Conservation (phyloP, 2,113 vertebrate species). For the Ptilorrhoa leucosticta region DNA sequence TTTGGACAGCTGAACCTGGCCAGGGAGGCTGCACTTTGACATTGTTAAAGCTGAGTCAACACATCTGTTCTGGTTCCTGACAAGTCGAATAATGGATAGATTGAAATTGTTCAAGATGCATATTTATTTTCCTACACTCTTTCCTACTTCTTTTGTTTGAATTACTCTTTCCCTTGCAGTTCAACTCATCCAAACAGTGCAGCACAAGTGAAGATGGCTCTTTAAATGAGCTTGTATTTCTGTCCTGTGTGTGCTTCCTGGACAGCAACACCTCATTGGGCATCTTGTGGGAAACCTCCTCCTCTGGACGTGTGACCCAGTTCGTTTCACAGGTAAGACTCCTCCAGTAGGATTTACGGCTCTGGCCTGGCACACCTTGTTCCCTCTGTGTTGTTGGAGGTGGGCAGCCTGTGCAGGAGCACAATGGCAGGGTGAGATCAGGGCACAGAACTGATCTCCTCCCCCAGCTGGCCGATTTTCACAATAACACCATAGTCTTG, state of each 20-base stretch:
- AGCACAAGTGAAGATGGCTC: neutral
- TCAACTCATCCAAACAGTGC: neutral
- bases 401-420: neutral
- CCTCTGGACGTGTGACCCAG: neutral
- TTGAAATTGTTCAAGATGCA: neutral
- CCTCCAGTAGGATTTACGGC: neutral
- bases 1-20: neutral
- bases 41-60: neutral
- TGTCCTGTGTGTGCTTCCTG: neutral
- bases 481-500: neutral
- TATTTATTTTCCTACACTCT: neutral
- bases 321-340: neutral
- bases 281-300: neutral
- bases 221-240: neutral
- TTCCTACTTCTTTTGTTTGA: neutral
- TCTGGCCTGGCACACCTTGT: neutral
- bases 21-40: neutral
- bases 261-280: neutral
- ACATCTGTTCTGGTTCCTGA: neutral
- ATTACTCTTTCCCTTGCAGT: neutral
- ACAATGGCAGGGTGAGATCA: neutral
- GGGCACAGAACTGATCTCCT: neutral
- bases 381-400: neutral
- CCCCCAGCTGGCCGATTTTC: rapidly evolving
- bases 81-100: neutral